Evolutionary conservation across 2,888 invertebrate species (phyloP), one percentile per base, ranked within the genome.

Genomic region (Pomacea canaliculata): DNA sequence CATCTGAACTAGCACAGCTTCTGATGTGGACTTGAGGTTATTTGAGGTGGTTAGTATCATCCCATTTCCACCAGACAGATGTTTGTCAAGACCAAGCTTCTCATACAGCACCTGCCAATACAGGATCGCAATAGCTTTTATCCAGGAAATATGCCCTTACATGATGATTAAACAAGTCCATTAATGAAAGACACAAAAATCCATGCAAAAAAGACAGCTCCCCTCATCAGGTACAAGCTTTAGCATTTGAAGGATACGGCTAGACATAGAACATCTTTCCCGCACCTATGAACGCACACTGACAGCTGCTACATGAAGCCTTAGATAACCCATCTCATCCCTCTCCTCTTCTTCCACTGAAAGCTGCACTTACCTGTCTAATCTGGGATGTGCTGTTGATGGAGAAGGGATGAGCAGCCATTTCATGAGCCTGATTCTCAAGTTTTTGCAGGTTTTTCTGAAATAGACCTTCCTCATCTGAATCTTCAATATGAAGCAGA

Each of bases 401-500:
- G 88, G 95, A 95, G 89, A 98, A 97, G 83, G 93, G 93, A 85
- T 94, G 93, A 65, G 96, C 96, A 81, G 95, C 95, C 82, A 95
- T 87, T 84, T 93, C 92, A 90, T 93, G 95, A n/a, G 96, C 95
- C 91, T 93, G 93, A 71, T 93, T 92, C 91, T 97, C 95, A 68
- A 97, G 91, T 59, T 92, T 91, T 72, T 92, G 92, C 91, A 95
- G 93, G 76, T 94, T 93, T 78, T 92, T 92, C 86, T 65, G 86
- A 76, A 68, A 69, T 8, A 56, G 8, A 2, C 4, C 10, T 7
- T 68, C 8, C 56, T 69, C 18, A 67, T 49, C 67, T n/a, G 8
- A n/a, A 18, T n/a, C 10, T 3, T 1, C 12, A 65, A 65, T 12
- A 65, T 7, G 5, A 1, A 18, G 65, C 37, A 37, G 1, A 37